Percentiles rank a stretch among this genome's conserved stretches.
These are phyloP conservation scores for Suillia variegata DNA, from an alignment of 2,888 invertebrate genomes.

Conservation along the genomic window DNA sequence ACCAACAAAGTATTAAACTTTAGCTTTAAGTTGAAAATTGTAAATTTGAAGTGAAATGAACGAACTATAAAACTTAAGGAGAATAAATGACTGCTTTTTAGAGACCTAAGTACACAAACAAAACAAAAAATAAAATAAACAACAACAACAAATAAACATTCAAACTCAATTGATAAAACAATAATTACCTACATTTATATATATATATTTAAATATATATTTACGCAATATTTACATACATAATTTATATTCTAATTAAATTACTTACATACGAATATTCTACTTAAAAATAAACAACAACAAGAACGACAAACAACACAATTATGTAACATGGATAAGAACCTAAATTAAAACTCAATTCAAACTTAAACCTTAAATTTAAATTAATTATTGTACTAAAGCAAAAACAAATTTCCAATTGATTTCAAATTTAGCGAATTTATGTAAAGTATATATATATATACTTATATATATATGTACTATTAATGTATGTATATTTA, in stretches of 20 bases:
- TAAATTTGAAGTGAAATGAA: conserved; percentile 31
- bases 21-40: conserved; percentile 33
- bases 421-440: neutral
- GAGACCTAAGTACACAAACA: conserved; percentile 50
- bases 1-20: no score
- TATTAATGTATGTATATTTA: neutral
- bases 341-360: no score
- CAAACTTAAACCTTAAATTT: no score
- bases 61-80: conserved; percentile 48
- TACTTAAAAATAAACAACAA: no score
- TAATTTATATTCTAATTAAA: conserved; percentile 26
- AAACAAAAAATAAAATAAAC: no score
- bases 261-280: neutral
- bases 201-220: conserved; percentile 9
- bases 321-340: no score
- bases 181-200: neutral
- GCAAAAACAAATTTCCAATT: neutral
- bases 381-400: no score
- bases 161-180: conserved; percentile 5
- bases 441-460: neutral
- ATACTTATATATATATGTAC: neutral
- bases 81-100: conserved; percentile 62
- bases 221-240: neutral
- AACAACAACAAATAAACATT: conserved; percentile 39
- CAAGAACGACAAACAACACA: no score